phyloP scores from a whole-genome alignment of 2,888 invertebrate species.

The Ophion obscuratus region DNA sequence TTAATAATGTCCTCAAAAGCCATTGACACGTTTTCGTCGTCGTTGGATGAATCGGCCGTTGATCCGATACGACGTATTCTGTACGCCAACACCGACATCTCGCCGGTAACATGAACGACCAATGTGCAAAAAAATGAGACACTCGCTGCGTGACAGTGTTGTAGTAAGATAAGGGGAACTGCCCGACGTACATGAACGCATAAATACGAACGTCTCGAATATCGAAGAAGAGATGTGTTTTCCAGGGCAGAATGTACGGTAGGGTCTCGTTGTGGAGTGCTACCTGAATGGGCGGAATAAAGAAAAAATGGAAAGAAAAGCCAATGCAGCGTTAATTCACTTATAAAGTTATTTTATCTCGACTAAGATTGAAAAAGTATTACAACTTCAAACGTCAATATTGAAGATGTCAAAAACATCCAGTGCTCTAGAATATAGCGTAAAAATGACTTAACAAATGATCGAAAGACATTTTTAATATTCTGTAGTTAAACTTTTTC shows the following conservation, averaged over 20 bases:
- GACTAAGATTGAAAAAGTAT: no score
- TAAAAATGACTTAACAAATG: no score
- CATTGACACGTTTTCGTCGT: not conserved
- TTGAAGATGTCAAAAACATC: no score
- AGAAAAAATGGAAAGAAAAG: not conserved
- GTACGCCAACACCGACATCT: constrained; percentile 67
- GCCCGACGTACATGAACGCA: constrained; percentile 61
- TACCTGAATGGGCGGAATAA: constrained; percentile 4
- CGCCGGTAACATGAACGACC: constrained; percentile 67
- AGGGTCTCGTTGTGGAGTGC: constrained; percentile 41
- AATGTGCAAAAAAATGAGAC: constrained; percentile 66
- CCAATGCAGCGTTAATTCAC: not conserved
- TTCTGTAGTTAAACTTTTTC: no score
- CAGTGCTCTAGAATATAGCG: no score
- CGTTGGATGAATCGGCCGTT: not conserved
- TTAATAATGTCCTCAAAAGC: constrained; percentile 31
- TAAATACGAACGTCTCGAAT: constrained; percentile 43
- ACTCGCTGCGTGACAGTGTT: constrained; percentile 57
- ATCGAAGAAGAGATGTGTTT: constrained; percentile 56
- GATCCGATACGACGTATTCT: constrained; percentile 58
- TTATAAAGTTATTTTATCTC: no score
- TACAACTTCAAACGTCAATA: no score
- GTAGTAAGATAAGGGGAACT: constrained; percentile 63
- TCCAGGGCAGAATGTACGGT: constrained; percentile 43
- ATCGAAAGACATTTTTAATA: no score